A percentile compares a stretch with the other conserved stretches of the same genome.
Conservation (phyloP, 35 echinoderm and acorn worm genomes). For the Ophiothrix spiculata region DNA sequence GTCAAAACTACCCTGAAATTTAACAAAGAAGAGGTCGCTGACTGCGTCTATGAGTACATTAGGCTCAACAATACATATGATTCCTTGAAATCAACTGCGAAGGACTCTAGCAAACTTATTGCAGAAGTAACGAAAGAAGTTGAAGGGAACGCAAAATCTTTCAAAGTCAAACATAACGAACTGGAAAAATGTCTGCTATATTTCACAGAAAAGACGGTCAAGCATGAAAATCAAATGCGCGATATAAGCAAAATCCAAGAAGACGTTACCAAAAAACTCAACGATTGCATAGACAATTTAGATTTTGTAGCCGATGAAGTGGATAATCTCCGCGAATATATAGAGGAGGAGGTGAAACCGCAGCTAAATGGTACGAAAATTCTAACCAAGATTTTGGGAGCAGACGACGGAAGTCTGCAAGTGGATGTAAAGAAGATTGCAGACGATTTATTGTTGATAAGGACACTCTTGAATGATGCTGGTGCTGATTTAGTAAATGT, state of each 20-base stretch:
- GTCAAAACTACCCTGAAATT: constrained; percentile 47
- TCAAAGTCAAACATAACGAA: constrained; percentile 20
- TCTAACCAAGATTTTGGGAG: neutral
- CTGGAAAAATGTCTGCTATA: constrained; percentile 58
- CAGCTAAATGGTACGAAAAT: neutral
- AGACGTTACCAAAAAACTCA: neutral
- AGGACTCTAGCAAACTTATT: constrained; percentile 44
- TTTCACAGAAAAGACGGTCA: constrained; percentile 56
- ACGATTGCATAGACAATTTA: constrained; percentile 22
- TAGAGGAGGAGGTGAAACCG: neutral
- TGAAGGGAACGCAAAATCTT: constrained; percentile 13
- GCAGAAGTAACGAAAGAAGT: constrained; percentile 25
- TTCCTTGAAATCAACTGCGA: constrained; percentile 47
- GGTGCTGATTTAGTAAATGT: too few species aligned
- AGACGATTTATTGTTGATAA: constrained; percentile 4
- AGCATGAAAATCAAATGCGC: constrained; percentile 62
- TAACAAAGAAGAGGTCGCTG: constrained; percentile 59
- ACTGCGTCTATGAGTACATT: constrained; percentile 67
- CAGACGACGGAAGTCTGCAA: constrained; percentile 31
- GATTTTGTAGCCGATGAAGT: constrained; percentile 4
- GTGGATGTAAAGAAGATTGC: constrained; percentile 16
- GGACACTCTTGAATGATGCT: too few species aligned
- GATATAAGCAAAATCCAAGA: constrained; percentile 27
- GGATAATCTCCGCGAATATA: neutral
- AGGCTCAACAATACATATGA: constrained; percentile 35